A percentile compares a stretch with the other conserved stretches of the same genome.
phyloP scores from a whole-genome alignment of 2,113 vertebrate genomes.

The Corythoichthys intestinalis region DNA sequence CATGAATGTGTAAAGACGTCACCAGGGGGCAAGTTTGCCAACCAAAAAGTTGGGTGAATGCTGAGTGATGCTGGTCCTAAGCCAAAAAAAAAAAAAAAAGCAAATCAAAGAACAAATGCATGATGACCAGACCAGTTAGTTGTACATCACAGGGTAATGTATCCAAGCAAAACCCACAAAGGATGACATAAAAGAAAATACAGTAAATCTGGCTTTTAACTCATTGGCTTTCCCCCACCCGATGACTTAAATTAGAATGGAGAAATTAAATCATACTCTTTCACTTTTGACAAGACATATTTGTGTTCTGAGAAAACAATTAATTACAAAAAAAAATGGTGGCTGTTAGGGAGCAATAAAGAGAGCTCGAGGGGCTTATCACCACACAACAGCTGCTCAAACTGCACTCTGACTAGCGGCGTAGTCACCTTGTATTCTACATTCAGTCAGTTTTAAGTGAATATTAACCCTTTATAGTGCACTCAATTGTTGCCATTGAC shows the following conservation, averaged over 20 bases:
- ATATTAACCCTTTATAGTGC: not conserved
- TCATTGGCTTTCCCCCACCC: too few species aligned
- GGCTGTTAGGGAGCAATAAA: slow-evolving; percentile 15
- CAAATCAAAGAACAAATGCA: slow-evolving; percentile 1
- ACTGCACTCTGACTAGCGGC: slow-evolving; percentile 3
- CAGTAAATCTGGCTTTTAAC: too few species aligned
- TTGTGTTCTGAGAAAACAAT: slow-evolving; percentile 9
- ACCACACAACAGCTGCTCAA: slow-evolving; percentile 35
- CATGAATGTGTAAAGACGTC: slow-evolving; percentile 8
- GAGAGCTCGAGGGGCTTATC: slow-evolving; percentile 23
- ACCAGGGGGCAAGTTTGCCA: not conserved
- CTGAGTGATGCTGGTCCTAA: not conserved
- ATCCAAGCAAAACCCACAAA: not conserved
- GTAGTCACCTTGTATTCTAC: not conserved
- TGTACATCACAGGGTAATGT: not conserved
- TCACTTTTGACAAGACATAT: slow-evolving; percentile 27
- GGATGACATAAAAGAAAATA: not conserved
- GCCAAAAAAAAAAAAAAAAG: not conserved
- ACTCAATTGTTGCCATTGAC: too few species aligned
- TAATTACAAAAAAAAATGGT: slow-evolving; percentile 31
- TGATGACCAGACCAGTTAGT: not conserved
- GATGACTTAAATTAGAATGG: too few species aligned
- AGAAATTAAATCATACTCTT: not conserved
- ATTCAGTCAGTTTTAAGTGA: not conserved
- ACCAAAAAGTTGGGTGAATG: not conserved